Percentiles rank a stretch among this genome's conserved stretches.
Conservation (phyloP, 1,140 invertebrate species). For the Zaprionus inermis region DNA sequence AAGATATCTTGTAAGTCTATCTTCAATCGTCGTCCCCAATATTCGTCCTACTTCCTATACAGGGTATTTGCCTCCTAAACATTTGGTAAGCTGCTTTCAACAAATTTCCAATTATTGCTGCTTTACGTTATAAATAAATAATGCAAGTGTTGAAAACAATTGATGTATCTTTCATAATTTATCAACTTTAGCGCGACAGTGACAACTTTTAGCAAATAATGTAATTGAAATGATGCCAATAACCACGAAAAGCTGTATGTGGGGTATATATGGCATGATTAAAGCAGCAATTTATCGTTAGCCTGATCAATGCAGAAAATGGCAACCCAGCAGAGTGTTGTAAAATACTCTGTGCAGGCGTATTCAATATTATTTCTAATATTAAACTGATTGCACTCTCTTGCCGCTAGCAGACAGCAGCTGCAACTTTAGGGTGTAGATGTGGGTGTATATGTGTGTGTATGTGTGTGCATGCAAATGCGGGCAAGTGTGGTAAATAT, state of each 20-base stretch:
- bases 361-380: conserved; percentile 3
- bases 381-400: not conserved
- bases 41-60: not conserved
- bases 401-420: conserved; percentile 10
- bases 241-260: not conserved
- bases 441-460: conserved; percentile 20
- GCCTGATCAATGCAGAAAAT: too few relatives aligned
- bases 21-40: too few relatives aligned
- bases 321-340: not conserved
- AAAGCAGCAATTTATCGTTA: conserved; percentile 35
- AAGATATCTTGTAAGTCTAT: too few relatives aligned
- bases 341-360: not conserved
- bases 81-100: not conserved
- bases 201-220: conserved; percentile 26
- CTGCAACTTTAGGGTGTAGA: conserved; percentile 17
- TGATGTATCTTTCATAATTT: conserved; percentile 39
- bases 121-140: conserved; percentile 15
- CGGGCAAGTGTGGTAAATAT: conserved; percentile 50
- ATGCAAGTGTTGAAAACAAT: conserved; percentile 21
- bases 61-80: not conserved
- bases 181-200: conserved; percentile 21
- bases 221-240: conserved; percentile 31
- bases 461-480: conserved; percentile 42
- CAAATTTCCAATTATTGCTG: conserved; percentile 21
- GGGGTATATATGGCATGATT: conserved; percentile 20